Base-by-base conservation (phyloP, 2,888 invertebrate genomes). In the Ptychoptera albimana region DNA sequence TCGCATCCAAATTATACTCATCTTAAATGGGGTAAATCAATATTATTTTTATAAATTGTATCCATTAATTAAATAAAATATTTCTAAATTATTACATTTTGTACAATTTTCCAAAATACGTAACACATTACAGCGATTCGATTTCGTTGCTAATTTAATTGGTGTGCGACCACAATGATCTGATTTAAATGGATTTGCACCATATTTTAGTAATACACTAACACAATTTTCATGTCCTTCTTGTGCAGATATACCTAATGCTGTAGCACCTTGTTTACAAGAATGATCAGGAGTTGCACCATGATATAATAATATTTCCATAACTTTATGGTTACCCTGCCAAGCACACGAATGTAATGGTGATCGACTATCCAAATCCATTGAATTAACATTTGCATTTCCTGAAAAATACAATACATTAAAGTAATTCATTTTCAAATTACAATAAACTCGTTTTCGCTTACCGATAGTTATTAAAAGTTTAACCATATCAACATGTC, bases 181-280 rank as follows among this genome's bases (percentile, higher is more conserved):
- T 0, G 85, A 85, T 55, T 87, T 87, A 55, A 78, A 72, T 0
- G 87, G 88, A 63, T 87, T 84, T 1, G 87, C 88, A 12, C 87
- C 87, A 52, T 86, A 85, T 54, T 84, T 82, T 36, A 84, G 63
- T 29, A 89, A 64, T 57, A 79, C 83, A 46, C 85, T 70, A 1
- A 94, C 94, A 56, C 93, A 93, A 49, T 84, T 82, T 54, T 89
- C 88, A 58, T 93, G 93, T 0, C 94, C 94, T 62, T 94, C 94
- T 63, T 94, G 94, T 1, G 94, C 88, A 0, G 94, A 93, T 46
- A 96, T 93, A 54, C 92, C 85, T 48, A 96, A 69, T 8, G 94
- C 92, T 11, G 94, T 93, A 39, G 94, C 94, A 15, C 94, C 94
- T 68, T 93, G 93, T 57, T 89, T 87, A 60, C 94, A 94, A 0